Percentiles rank a stretch among this genome's conserved stretches.
These are phyloP conservation scores for Pseudonaja textilis DNA, from an alignment of 2,113 vertebrate genomes.

Conservation along the genomic window DNA sequence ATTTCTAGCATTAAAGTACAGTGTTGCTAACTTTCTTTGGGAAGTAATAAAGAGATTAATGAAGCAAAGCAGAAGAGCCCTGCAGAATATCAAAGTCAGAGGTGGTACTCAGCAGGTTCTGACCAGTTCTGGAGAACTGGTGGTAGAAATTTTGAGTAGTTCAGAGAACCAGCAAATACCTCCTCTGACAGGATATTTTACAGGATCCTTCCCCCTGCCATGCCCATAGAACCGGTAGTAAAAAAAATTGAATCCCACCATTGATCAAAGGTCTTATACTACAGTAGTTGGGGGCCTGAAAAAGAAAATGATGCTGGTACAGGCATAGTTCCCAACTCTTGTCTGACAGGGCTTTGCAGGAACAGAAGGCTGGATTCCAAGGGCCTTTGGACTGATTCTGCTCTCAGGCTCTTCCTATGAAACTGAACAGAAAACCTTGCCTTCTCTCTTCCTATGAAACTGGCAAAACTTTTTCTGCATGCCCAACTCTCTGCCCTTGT, in stretches of 20 bases:
- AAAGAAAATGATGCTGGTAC: neutral
- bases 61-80: neutral
- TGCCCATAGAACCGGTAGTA: too few species aligned
- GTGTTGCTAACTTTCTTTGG: too few species aligned
- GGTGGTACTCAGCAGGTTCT: too few species aligned
- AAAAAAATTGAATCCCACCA: too few species aligned
- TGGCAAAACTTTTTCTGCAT: neutral
- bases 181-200: too few species aligned
- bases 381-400: neutral
- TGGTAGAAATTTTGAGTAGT: too few species aligned
- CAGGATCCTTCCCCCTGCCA: too few species aligned
- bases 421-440: too few species aligned
- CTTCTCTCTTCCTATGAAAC: neutral
- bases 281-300: neutral
- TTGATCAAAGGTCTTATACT: neutral
- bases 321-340: neutral
- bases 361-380: neutral
- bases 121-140: too few species aligned
- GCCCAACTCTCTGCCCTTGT: neutral
- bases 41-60: neutral
- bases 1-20: neutral
- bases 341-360: neutral
- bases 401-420: neutral
- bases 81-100: neutral
- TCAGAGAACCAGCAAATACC: too few species aligned